Conservation (phyloP, 2,113 vertebrate species). For the Embiotoca jacksoni region DNA sequence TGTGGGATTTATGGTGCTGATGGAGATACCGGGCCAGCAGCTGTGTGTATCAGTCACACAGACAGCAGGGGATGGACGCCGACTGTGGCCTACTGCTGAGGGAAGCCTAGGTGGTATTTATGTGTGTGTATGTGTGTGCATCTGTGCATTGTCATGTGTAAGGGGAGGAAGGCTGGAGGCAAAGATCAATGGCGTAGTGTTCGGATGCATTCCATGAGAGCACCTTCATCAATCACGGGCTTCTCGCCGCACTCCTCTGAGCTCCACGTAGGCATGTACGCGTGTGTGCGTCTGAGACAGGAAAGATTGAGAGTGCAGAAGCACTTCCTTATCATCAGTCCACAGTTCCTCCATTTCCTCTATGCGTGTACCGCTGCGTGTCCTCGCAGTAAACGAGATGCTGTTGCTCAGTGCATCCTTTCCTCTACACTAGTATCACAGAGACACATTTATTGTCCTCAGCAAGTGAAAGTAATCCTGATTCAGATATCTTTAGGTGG, state of each 20-base stretch:
- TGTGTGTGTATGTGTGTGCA: constrained; percentile 13
- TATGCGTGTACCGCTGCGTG: background rate
- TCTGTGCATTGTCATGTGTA: constrained; percentile 31
- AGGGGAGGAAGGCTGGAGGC: constrained; percentile 54
- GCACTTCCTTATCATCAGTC: constrained; percentile 69
- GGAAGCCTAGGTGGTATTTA: constrained; percentile 35
- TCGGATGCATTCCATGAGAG: constrained; percentile 76
- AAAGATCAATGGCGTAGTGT: constrained; percentile 80
- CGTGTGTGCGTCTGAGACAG: constrained; percentile 22
- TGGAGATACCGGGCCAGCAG: constrained; percentile 54
- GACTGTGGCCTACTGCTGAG: constrained; percentile 47
- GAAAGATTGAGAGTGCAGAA: constrained; percentile 68
- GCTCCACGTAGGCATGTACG: background rate
- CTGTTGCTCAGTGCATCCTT: background rate
- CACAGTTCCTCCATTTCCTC: constrained; percentile 63
- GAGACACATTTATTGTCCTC: constrained; percentile 18
- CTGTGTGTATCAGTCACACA: constrained; percentile 58
- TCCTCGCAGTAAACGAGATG: constrained; percentile 28
- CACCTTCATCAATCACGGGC: constrained; percentile 80
- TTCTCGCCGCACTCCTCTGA: constrained; percentile 27
- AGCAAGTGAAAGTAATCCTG: background rate
- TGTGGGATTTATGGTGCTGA: constrained; percentile 37
- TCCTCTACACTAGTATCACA: background rate
- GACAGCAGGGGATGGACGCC: constrained; percentile 53
- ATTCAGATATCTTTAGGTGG: background rate